Evolutionary conservation across 92 coral and sea anemone genomes (phyloP).

Genomic region (Parazoanthus atlanticus): DNA sequence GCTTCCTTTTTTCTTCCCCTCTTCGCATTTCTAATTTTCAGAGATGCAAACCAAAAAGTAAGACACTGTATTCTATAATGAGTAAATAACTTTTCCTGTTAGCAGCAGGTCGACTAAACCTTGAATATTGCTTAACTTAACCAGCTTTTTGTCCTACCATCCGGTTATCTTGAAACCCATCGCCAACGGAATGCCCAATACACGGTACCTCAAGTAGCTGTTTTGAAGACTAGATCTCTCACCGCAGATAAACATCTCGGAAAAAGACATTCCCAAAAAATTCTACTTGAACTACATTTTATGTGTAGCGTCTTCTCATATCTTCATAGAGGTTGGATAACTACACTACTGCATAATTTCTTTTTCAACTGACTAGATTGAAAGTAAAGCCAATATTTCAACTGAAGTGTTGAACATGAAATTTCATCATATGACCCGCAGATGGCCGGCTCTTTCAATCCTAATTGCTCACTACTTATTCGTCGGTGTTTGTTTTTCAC

Average conservation of each 20-base stretch:
- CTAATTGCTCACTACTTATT: neutral
- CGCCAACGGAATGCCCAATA: slow-evolving; percentile 28
- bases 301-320: neutral
- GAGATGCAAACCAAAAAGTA: too few relatives aligned
- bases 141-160: neutral
- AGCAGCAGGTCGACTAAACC: neutral
- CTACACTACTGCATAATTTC: neutral
- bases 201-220: neutral
- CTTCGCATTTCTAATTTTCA: neutral
- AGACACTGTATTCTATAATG: neutral
- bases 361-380: neutral
- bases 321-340: neutral
- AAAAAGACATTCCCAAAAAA: neutral
- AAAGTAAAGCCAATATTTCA: slow-evolving; percentile 9
- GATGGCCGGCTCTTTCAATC: neutral
- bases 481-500: slow-evolving; percentile 7
- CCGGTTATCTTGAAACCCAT: slow-evolving; percentile 32
- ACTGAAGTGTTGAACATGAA: neutral
- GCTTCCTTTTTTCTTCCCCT: neutral
- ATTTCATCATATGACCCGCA: neutral
- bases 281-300: neutral
- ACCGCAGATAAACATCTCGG: neutral
- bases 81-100: neutral
- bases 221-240: slow-evolving; percentile 4
- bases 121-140: neutral